Percentiles rank a stretch among this genome's conserved stretches.
phyloP scores from a whole-genome alignment of 2,113 vertebrate genomes.

The Heliornis fulica region DNA sequence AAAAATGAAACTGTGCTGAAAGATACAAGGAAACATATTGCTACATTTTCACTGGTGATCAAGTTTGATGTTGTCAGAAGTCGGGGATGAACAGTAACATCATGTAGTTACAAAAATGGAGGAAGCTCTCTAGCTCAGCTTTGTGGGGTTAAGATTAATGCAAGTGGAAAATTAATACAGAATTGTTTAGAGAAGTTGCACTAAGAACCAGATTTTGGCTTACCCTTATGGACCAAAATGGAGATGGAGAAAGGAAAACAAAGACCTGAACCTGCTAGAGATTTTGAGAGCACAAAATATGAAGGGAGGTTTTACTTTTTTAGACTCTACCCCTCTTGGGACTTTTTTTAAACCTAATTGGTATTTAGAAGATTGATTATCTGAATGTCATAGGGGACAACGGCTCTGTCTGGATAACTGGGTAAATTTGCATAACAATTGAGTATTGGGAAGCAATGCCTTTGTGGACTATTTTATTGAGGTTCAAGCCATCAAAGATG shows the following conservation, averaged over 20 bases:
- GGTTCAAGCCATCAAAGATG: neutral
- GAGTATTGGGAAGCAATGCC: neutral
- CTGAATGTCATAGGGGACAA: neutral
- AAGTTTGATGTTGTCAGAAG: neutral
- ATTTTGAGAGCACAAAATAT: too few species aligned
- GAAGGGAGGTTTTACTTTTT: neutral
- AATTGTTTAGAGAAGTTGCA: neutral
- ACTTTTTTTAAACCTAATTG: neutral
- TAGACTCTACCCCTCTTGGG: neutral
- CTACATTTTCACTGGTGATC: neutral
- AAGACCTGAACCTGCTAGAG: too few species aligned
- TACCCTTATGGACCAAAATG: neutral
- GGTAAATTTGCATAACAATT: slow-evolving; percentile 31
- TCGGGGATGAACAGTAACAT: neutral
- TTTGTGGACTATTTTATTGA: neutral
- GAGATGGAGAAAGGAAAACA: neutral
- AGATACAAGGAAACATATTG: neutral
- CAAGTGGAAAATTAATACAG: neutral
- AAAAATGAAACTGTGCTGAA: neutral
- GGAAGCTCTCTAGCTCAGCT: neutral
- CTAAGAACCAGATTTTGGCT: neutral
- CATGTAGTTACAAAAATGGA: neutral
- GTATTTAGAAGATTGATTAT: slow-evolving; percentile 45
- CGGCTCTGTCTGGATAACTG: neutral
- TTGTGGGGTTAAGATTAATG: neutral